Conservation (phyloP, 2,888 invertebrate species). For the Philopedon plagiatum region DNA sequence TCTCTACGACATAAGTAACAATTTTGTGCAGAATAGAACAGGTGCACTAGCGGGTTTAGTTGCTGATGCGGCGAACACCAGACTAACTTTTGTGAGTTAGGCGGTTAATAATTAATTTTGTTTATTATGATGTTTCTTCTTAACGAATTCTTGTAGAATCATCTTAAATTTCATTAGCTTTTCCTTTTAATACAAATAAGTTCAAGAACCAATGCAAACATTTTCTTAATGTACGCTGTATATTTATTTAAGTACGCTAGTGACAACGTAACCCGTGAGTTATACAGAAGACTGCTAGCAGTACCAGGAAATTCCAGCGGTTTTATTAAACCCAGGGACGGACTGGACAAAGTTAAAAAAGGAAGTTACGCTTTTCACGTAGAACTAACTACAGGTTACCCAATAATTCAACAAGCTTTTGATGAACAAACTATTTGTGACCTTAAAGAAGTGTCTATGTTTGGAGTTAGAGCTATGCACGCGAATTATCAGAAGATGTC, state of each 20-base stretch:
- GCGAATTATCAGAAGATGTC: constrained; percentile 62
- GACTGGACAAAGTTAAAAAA: constrained; percentile 58
- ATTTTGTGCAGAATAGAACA: too few species aligned
- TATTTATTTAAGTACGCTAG: constrained; percentile 56
- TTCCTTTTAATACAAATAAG: too few species aligned
- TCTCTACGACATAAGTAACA: too few species aligned
- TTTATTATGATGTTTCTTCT: too few species aligned
- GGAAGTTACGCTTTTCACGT: constrained; percentile 65
- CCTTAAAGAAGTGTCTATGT: constrained; percentile 62
- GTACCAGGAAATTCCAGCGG: constrained; percentile 53
- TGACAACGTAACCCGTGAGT: constrained; percentile 73
- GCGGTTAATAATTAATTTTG: too few species aligned
- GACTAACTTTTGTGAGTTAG: too few species aligned
- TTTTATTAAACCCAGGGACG: constrained; percentile 58
- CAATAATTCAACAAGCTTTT: constrained; percentile 62
- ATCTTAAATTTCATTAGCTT: too few species aligned
- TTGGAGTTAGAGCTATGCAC: constrained; percentile 58
- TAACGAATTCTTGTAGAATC: too few species aligned
- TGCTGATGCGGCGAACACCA: too few species aligned
- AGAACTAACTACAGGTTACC: constrained; percentile 63
- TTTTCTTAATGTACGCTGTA: too few species aligned
- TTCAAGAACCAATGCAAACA: too few species aligned
- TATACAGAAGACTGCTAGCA: constrained; percentile 70
- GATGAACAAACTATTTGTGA: constrained; percentile 62
- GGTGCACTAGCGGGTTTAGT: too few species aligned